Evolutionary conservation across 2,888 invertebrate species (phyloP).

Genomic region (Heliconius hortense): DNA sequence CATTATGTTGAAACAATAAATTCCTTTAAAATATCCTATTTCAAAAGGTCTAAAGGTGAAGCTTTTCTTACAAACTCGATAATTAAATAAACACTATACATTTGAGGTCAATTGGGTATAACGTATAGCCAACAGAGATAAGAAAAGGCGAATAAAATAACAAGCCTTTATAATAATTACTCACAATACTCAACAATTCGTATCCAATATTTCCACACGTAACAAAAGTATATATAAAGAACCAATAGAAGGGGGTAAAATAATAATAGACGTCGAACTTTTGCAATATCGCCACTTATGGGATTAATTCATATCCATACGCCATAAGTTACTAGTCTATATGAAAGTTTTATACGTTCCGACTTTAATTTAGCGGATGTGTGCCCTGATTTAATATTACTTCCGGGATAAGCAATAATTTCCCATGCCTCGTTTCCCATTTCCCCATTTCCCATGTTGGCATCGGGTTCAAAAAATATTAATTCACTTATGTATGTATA

Average conservation of each 20-base stretch:
- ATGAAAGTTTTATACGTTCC: constrained; percentile 56
- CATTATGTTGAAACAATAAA: too few relatives aligned
- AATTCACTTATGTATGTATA: not conserved
- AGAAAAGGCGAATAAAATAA: constrained; percentile 31
- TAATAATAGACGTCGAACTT: constrained; percentile 54
- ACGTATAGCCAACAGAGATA: not conserved
- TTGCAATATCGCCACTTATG: constrained; percentile 62
- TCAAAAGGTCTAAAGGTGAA: too few relatives aligned
- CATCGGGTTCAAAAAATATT: not conserved
- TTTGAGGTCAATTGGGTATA: not conserved
- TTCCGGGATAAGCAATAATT: constrained; percentile 39
- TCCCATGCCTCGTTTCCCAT: constrained; percentile 33
- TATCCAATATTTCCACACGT: constrained; percentile 42
- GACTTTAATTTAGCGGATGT: constrained; percentile 53
- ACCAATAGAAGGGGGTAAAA: constrained; percentile 53
- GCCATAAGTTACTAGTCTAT: constrained; percentile 53
- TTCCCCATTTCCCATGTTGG: constrained; percentile 27
- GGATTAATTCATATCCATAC: constrained; percentile 61
- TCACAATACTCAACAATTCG: constrained; percentile 43
- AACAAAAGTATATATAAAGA: constrained; percentile 47
- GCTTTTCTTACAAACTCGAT: not conserved
- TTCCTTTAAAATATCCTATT: too few relatives aligned
- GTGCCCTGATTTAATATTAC: constrained; percentile 44
- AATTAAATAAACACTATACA: not conserved
- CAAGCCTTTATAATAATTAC: constrained; percentile 39